Conservation (phyloP, 1,140 invertebrate genomes). For the Drosophila sucinea region DNA sequence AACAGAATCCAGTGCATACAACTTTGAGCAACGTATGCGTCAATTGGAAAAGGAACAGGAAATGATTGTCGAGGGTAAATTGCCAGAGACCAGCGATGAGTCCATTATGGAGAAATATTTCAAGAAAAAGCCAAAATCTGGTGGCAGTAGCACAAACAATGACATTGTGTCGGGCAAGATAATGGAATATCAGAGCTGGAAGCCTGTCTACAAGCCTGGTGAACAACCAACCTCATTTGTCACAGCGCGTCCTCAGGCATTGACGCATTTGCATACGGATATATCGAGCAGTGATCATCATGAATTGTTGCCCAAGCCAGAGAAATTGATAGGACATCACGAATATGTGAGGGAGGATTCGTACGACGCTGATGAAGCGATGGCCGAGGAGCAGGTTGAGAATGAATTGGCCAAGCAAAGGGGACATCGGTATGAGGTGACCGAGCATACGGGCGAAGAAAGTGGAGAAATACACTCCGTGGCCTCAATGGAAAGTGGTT, state of each 20-base stretch:
- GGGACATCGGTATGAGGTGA: slow-evolving; percentile 70
- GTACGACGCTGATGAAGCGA: slow-evolving; percentile 20
- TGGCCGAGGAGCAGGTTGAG: slow-evolving; percentile 49
- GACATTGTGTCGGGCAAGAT: slow-evolving; percentile 67
- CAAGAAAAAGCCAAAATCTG: slow-evolving; percentile 38
- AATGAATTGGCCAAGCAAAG: slow-evolving; percentile 48
- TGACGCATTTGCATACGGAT: slow-evolving; percentile 67
- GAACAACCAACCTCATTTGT: slow-evolving; percentile 56
- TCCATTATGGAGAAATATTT: slow-evolving; percentile 67
- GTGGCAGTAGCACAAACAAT: slow-evolving; percentile 30
- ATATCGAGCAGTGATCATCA: slow-evolving; percentile 49
- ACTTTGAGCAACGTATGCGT: slow-evolving; percentile 56
- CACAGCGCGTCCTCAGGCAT: slow-evolving; percentile 50
- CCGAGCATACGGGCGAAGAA: slow-evolving; percentile 69
- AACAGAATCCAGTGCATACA: slow-evolving; percentile 47
- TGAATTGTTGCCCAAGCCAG: slow-evolving; percentile 67
- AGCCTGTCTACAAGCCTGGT: slow-evolving; percentile 60
- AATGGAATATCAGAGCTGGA: slow-evolving; percentile 73
- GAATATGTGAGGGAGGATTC: slow-evolving; percentile 43
- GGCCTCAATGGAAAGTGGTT: slow-evolving; percentile 63
- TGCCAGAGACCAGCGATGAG: slow-evolving; percentile 59
- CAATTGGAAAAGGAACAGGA: slow-evolving; percentile 76
- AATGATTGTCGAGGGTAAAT: slow-evolving; percentile 72
- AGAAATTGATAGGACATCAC: slow-evolving; percentile 64
- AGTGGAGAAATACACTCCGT: slow-evolving; percentile 57